A percentile compares a stretch with the other conserved stretches of the same genome.
These are phyloP conservation scores for Conus betulinus DNA, from an alignment of 1,140 invertebrate species.

Conservation along the genomic window DNA sequence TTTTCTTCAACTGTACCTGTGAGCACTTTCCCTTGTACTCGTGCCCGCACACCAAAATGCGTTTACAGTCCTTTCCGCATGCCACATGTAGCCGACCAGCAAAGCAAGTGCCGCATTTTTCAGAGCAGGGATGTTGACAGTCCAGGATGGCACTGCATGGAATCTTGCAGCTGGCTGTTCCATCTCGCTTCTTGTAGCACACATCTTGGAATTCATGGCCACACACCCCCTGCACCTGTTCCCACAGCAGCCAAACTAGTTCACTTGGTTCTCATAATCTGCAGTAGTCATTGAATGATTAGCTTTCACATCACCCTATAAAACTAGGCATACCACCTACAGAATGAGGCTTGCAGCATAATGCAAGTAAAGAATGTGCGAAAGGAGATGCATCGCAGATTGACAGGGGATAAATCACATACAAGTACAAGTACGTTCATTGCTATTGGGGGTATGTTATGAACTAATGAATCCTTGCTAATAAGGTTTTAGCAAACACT, in stretches of 20 bases:
- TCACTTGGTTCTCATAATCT: not conserved
- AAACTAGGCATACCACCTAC: no score
- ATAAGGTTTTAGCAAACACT: no score
- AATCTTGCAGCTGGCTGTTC: conserved; percentile 43
- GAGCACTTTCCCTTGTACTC: conserved; percentile 63
- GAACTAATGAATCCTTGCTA: no score
- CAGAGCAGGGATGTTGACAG: conserved; percentile 63
- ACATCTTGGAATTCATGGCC: conserved; percentile 62
- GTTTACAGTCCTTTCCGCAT: conserved; percentile 68
- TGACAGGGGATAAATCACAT: no score
- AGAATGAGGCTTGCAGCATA: no score
- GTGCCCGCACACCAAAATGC: conserved; percentile 74
- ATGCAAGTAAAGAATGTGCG: no score
- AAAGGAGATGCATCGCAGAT: no score
- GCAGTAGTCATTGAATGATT: no score
- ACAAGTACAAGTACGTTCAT: no score
- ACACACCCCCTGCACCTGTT: conserved; percentile 57
- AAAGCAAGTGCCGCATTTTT: conserved; percentile 75
- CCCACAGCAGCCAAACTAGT: not conserved
- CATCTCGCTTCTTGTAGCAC: conserved; percentile 55
- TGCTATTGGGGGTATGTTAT: no score
- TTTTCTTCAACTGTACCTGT: conserved; percentile 3
- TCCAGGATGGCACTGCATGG: conserved; percentile 46
- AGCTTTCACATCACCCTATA: no score
- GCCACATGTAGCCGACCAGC: conserved; percentile 81